Evolutionary conservation across 1,140 invertebrate genomes (phyloP).

Genomic region (Lepidostoma basale): DNA sequence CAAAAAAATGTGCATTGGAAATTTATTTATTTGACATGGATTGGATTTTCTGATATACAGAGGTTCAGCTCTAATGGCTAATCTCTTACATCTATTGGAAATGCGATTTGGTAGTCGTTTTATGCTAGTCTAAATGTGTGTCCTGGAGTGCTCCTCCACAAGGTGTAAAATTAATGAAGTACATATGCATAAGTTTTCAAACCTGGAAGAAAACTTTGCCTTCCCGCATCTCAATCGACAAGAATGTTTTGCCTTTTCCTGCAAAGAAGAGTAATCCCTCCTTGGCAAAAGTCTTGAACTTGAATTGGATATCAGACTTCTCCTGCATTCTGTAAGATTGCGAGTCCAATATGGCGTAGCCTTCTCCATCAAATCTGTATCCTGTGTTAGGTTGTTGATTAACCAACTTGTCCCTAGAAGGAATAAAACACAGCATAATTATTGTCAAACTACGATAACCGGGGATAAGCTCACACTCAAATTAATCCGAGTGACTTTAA

Average conservation of each 20-base stretch:
- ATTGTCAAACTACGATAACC: too few species aligned
- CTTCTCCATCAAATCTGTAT: constrained; percentile 84
- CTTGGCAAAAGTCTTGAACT: constrained; percentile 85
- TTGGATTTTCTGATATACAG: too few species aligned
- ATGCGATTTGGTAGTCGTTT: too few species aligned
- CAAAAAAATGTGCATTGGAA: too few species aligned
- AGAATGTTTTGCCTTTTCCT: constrained; percentile 75
- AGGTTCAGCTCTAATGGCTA: too few species aligned
- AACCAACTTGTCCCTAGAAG: constrained; percentile 67
- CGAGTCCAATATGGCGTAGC: constrained; percentile 76
- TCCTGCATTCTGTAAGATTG: constrained; percentile 61
- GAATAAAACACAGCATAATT: constrained; percentile 22
- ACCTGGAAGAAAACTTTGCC: constrained; percentile 77
- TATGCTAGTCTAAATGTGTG: too few species aligned
- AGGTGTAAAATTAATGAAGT: too few species aligned
- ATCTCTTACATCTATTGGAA: too few species aligned
- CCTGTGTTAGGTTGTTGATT: constrained; percentile 70
- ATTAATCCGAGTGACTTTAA: too few species aligned
- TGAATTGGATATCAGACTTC: constrained; percentile 69
- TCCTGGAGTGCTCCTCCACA: too few species aligned
- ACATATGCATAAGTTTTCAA: neutral
- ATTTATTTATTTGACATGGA: too few species aligned
- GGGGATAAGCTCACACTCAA: too few species aligned
- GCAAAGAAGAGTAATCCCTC: constrained; percentile 89
- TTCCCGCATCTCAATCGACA: constrained; percentile 82